Evolutionary conservation across 2,113 vertebrate genomes (phyloP).

Genomic region (Malurus melanocephalus): DNA sequence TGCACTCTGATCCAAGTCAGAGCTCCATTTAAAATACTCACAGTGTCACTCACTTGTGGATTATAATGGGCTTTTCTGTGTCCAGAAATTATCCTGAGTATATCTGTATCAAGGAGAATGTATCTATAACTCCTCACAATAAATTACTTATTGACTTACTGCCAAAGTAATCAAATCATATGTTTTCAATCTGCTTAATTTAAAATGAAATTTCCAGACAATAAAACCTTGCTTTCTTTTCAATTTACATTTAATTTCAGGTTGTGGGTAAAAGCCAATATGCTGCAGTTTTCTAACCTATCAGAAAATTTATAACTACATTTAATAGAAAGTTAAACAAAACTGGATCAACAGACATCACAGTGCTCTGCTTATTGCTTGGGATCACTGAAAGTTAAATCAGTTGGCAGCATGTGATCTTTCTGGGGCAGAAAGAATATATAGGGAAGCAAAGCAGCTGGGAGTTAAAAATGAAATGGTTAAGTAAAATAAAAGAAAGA

Average conservation of each 20-base stretch:
- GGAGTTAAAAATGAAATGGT: neutral
- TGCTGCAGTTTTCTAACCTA: neutral
- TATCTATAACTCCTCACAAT: neutral
- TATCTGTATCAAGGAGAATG: neutral
- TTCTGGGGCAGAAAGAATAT: neutral
- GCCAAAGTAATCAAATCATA: constrained; percentile 11
- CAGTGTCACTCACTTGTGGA: neutral
- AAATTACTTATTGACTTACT: constrained; percentile 4
- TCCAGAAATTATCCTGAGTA: constrained; percentile 10
- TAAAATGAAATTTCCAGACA: neutral
- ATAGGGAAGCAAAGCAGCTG: neutral
- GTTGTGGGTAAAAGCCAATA: neutral
- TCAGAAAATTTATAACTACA: neutral
- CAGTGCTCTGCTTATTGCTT: neutral
- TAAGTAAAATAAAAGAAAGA: neutral
- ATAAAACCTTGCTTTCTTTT: neutral
- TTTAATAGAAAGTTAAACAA: neutral
- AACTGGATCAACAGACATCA: neutral
- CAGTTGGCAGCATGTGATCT: neutral
- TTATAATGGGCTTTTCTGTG: neutral
- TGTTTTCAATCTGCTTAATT: neutral
- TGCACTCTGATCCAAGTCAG: neutral
- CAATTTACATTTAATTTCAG: neutral
- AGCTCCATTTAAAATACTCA: neutral
- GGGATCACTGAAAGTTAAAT: neutral